Conservation (phyloP, 2,113 vertebrate species). For the Dermatemys mawii region DNA sequence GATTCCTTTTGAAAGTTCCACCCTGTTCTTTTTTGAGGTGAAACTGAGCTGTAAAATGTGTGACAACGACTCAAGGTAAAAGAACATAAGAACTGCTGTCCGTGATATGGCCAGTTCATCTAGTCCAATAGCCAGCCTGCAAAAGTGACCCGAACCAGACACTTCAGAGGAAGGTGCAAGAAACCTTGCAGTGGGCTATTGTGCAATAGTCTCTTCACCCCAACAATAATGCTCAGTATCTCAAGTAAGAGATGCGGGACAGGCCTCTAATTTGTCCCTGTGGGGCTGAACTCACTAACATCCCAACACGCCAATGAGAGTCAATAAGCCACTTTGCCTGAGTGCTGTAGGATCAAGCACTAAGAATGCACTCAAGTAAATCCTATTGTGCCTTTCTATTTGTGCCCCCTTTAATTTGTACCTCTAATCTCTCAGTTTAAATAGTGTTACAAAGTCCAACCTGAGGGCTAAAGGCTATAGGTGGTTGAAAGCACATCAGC, state of each 20-base stretch:
- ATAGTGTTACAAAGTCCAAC: background rate
- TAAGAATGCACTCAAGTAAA: background rate
- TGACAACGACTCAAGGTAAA: rapidly evolving
- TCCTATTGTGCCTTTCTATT: background rate
- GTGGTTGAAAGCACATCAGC: background rate
- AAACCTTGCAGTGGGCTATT: rapidly evolving
- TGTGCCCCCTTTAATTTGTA: background rate
- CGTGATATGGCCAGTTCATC: background rate
- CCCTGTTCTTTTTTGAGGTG: background rate
- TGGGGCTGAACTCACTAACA: background rate
- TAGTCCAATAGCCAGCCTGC: rapidly evolving
- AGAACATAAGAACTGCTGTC: rapidly evolving
- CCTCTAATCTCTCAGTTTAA: background rate
- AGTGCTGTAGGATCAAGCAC: rapidly evolving
- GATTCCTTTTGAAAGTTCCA: background rate
- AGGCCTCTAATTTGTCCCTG: background rate
- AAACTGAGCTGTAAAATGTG: background rate
- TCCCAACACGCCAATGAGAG: background rate
- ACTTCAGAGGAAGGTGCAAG: background rate
- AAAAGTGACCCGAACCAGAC: rapidly evolving
- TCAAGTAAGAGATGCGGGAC: rapidly evolving
- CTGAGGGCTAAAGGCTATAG: background rate
- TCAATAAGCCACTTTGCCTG: background rate
- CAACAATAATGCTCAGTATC: rapidly evolving
- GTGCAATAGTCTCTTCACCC: background rate